These are phyloP conservation scores for Trypoxylus dichotomus DNA, from an alignment of 1,140 invertebrate species.

Conservation along the genomic window DNA sequence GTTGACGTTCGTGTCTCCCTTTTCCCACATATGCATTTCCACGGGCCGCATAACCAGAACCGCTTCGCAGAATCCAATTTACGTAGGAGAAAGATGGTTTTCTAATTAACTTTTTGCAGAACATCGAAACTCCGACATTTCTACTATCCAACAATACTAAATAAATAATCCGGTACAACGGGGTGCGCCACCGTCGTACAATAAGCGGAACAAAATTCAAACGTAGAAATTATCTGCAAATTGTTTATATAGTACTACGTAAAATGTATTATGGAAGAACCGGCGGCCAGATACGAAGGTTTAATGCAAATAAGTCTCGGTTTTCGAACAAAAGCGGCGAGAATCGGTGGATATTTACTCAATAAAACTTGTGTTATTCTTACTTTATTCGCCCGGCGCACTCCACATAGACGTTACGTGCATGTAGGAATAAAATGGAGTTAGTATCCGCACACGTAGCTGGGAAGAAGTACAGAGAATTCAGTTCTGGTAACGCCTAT, in stretches of 20 bases:
- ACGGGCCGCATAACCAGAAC: no score
- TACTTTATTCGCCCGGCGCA: background rate
- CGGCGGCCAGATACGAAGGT: background rate
- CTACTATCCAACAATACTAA: background rate
- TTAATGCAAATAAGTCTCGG: background rate
- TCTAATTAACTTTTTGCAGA: background rate
- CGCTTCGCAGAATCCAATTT: background rate
- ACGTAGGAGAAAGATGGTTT: background rate
- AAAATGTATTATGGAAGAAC: background rate
- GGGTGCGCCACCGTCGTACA: background rate
- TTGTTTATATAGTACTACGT: background rate
- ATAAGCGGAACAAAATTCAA: background rate
- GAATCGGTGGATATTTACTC: background rate
- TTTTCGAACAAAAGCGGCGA: background rate
- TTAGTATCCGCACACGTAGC: background rate
- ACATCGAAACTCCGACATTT: background rate
- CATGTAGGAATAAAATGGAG: background rate
- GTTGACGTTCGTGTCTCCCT: no score
- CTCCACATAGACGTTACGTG: background rate
- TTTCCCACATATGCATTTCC: no score
- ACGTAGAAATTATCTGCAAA: slow-evolving; percentile 7
- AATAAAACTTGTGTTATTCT: slow-evolving; percentile 7
- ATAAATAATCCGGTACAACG: background rate
- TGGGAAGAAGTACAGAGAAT: background rate
- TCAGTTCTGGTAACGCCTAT: no score